These are phyloP conservation scores for Cirrhinus mrigala DNA, from an alignment of 2,797 vertebrate genomes.

Conservation along the genomic window DNA sequence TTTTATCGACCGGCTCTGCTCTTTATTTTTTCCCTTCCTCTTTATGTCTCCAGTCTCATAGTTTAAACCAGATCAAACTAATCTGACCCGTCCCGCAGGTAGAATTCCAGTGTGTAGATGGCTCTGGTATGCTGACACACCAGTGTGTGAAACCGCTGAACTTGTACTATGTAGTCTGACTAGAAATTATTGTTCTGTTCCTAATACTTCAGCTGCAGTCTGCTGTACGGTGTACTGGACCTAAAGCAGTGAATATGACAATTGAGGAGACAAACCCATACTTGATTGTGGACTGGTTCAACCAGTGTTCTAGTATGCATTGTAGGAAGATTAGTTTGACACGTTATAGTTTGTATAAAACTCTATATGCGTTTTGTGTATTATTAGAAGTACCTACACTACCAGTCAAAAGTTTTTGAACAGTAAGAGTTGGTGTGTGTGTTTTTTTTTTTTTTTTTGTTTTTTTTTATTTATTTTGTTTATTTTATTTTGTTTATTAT, in stretches of 20 bases:
- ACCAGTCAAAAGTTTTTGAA: no score
- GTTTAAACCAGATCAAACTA: conserved; percentile 61
- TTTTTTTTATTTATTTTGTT: no score
- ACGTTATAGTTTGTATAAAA: neutral
- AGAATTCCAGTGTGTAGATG: conserved; percentile 40
- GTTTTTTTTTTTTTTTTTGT: no score
- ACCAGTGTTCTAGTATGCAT: conserved; percentile 11
- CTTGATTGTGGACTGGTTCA: conserved; percentile 2
- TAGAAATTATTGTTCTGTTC: conserved; percentile 11
- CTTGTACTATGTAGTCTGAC: conserved; percentile 53
- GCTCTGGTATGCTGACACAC: conserved; percentile 67
- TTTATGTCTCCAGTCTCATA: conserved; percentile 56
- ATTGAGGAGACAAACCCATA: neutral
- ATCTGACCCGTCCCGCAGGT: conserved; percentile 70
- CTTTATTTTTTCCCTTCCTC: conserved; percentile 39
- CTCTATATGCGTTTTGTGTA: neutral
- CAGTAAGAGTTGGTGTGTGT: no score
- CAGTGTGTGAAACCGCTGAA: conserved; percentile 51
- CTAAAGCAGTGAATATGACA: neutral
- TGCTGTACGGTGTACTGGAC: neutral
- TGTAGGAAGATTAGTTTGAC: neutral
- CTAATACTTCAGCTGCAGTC: conserved; percentile 2
- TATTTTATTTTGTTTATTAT: no score
- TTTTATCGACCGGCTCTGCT: conserved; percentile 69
- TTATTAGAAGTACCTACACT: neutral